These are phyloP conservation scores for Pangasianodon hypophthalmus DNA, from an alignment of 2,113 vertebrate species.

Conservation along the genomic window DNA sequence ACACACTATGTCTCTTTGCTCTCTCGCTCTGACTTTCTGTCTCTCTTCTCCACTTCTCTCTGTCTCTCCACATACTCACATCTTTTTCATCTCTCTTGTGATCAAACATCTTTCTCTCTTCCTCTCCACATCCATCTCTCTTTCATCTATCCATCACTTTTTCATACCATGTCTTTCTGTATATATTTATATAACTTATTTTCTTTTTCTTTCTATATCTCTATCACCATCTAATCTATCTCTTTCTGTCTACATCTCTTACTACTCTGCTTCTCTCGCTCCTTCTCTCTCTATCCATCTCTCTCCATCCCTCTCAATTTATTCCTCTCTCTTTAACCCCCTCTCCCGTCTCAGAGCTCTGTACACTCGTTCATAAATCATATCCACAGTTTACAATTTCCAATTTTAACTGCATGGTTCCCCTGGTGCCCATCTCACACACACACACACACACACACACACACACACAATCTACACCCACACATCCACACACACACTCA, in stretches of 20 bases:
- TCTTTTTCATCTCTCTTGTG: not conserved
- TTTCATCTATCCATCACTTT: not conserved
- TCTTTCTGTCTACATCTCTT: not conserved
- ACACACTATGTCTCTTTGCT: not conserved
- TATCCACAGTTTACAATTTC: constrained; percentile 12
- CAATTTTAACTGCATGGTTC: constrained; percentile 1
- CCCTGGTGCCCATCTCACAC: not conserved
- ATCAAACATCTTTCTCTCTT: not conserved
- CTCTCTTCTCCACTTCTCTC: not conserved
- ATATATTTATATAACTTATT: not conserved
- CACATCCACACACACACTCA: too few species aligned
- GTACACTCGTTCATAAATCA: constrained; percentile 1
- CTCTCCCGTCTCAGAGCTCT: not conserved
- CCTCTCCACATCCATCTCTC: not conserved
- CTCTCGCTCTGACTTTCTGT: not conserved
- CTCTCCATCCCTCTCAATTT: not conserved
- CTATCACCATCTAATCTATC: not conserved
- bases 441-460: not conserved
- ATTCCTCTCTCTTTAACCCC: constrained; percentile 19
- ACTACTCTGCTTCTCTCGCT: not conserved
- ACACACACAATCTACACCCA: not conserved
- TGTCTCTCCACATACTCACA: not conserved
- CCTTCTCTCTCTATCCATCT: not conserved
- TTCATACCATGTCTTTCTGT: not conserved
- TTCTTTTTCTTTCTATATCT: not conserved